Percentiles rank a stretch among this genome's conserved stretches.
These are phyloP conservation scores for Lamellibrachia luymesi DNA, from an alignment of 1,140 invertebrate genomes.

Conservation along the genomic window DNA sequence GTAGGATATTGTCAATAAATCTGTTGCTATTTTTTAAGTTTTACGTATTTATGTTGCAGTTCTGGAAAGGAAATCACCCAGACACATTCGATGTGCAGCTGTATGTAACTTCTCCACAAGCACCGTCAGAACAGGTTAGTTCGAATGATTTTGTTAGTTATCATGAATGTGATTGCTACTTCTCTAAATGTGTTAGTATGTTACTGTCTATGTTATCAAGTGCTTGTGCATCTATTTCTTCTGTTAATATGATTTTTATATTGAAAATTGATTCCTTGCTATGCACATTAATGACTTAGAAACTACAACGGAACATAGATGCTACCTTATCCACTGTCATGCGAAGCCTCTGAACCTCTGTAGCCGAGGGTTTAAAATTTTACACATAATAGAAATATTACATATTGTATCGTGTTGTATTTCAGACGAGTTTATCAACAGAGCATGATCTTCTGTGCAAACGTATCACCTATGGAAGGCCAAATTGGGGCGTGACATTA, in stretches of 20 bases:
- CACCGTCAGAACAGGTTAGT: neutral
- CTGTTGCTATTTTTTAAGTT: neutral
- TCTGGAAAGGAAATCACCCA: constrained; percentile 19
- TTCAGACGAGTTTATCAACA: neutral
- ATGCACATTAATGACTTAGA: too few relatives aligned
- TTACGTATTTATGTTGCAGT: neutral
- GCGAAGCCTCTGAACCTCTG: too few relatives aligned
- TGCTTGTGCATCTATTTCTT: too few relatives aligned
- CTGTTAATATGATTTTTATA: too few relatives aligned
- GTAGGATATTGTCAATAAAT: too few relatives aligned
- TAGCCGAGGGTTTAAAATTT: too few relatives aligned
- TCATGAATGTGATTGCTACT: neutral
- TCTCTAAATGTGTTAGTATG: too few relatives aligned
- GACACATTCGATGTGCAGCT: constrained; percentile 18
- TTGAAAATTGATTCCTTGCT: too few relatives aligned
- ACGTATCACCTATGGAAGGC: neutral
- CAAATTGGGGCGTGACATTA: neutral
- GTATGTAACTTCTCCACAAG: neutral
- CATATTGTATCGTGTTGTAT: neutral
- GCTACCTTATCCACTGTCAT: too few relatives aligned
- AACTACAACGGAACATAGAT: too few relatives aligned
- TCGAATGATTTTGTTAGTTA: neutral
- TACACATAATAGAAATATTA: too few relatives aligned
- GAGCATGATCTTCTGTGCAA: neutral
- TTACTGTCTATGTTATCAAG: too few relatives aligned